Percentiles rank a stretch among this genome's conserved stretches.
These are phyloP conservation scores for Taenaris catops DNA, from an alignment of 2,888 invertebrate species.

Conservation along the genomic window DNA sequence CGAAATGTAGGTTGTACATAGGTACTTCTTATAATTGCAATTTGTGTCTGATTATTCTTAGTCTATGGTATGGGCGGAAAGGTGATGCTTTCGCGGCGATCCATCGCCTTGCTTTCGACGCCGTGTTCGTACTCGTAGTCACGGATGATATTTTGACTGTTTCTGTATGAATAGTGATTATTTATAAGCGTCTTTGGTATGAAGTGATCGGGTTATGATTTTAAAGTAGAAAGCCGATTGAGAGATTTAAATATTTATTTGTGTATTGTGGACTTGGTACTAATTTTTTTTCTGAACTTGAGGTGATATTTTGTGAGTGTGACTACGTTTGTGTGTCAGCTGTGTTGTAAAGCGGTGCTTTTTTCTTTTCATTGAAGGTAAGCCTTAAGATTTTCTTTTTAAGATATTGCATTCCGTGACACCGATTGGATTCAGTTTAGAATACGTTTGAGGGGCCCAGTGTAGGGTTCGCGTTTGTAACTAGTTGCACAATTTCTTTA, in stretches of 20 bases:
- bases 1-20: too few species aligned
- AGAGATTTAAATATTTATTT: slow-evolving; percentile 50
- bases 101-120: slow-evolving; percentile 67
- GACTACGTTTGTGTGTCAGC: slow-evolving; percentile 59
- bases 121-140: slow-evolving; percentile 72
- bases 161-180: slow-evolving; percentile 59
- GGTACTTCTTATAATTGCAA: too few species aligned
- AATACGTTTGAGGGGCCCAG: slow-evolving; percentile 12
- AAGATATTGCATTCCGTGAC: neutral
- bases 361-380: slow-evolving; percentile 44
- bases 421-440: slow-evolving; percentile 27
- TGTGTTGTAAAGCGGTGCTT: slow-evolving; percentile 47
- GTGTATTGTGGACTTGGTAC: slow-evolving; percentile 44
- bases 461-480: neutral
- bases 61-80: slow-evolving; percentile 54
- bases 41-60: too few species aligned
- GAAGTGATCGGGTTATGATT: slow-evolving; percentile 52
- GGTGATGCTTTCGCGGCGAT: slow-evolving; percentile 61
- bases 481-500: neutral
- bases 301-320: slow-evolving; percentile 57
- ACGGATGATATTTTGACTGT: slow-evolving; percentile 59
- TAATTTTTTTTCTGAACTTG: slow-evolving; percentile 43
- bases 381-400: slow-evolving; percentile 27
- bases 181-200: slow-evolving; percentile 38
- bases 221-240: slow-evolving; percentile 38